Evolutionary conservation across 2,113 vertebrate species (phyloP).

Genomic region (Cochlearius cochlearius): DNA sequence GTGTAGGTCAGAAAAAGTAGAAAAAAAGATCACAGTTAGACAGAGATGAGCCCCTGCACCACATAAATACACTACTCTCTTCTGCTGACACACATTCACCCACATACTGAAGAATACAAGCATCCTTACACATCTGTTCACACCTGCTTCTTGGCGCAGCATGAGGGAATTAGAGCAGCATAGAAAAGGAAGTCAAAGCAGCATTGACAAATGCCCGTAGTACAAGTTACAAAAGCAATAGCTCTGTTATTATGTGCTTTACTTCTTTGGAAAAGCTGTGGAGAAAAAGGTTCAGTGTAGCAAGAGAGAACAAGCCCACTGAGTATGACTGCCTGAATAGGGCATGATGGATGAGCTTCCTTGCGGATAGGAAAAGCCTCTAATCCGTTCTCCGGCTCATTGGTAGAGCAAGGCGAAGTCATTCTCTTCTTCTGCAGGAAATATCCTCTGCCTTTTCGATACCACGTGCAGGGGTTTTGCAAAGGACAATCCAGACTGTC

Average conservation of each 20-base stretch:
- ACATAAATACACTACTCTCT: neutral
- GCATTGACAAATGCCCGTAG: constrained; percentile 1
- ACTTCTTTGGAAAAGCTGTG: neutral
- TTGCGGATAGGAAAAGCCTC: constrained; percentile 11
- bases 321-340: constrained; percentile 14
- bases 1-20: neutral
- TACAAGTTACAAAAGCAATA: constrained; percentile 25
- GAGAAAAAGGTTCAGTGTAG: constrained; percentile 20
- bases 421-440: constrained; percentile 18
- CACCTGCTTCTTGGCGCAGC: neutral
- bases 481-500: constrained; percentile 34
- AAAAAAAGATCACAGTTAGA: neutral
- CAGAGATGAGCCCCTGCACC: neutral
- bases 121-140: neutral
- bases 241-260: constrained; percentile 31
- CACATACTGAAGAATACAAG: neutral
- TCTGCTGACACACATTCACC: neutral
- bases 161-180: neutral
- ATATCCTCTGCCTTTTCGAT: constrained; percentile 19
- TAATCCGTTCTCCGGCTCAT: constrained; percentile 12
- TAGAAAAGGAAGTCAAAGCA: neutral
- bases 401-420: constrained; percentile 43
- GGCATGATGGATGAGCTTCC: constrained; percentile 44
- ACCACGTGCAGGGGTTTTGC: neutral
- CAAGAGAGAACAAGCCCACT: neutral